Evolutionary conservation across 2,797 vertebrate genomes (phyloP).

Genomic region (Cottoperca gobio): DNA sequence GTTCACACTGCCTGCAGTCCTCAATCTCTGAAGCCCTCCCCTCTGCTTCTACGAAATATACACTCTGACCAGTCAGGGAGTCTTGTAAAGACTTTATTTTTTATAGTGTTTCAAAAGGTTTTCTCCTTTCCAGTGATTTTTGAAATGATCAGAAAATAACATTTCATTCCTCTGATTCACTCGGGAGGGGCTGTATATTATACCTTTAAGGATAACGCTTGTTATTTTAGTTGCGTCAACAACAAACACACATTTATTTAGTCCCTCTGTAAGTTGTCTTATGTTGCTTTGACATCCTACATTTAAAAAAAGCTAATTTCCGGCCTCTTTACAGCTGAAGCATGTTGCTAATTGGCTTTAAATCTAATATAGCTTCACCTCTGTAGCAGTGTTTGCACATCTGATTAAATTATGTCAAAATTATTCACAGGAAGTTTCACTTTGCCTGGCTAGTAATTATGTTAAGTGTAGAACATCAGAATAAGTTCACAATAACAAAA

Average conservation of each 20-base stretch:
- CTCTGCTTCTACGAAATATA: constrained; percentile 13
- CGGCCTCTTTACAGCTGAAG: neutral
- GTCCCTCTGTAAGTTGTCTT: constrained; percentile 15
- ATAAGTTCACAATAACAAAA: neutral
- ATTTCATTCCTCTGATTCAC: no score
- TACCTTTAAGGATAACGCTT: no score
- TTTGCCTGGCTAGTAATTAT: no score
- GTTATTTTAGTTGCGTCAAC: no score
- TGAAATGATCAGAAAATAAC: no score
- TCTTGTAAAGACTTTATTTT: neutral
- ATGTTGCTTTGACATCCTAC: constrained; percentile 10
- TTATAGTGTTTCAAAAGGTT: neutral
- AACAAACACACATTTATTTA: neutral
- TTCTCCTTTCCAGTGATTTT: no score
- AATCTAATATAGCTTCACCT: constrained; percentile 1
- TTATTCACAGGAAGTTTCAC: neutral
- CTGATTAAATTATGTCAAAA: neutral
- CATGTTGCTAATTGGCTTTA: neutral
- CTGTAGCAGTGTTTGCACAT: neutral
- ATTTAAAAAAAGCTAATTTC: constrained; percentile 7
- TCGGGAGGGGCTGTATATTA: no score
- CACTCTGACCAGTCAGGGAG: neutral
- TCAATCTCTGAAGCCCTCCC: constrained; percentile 7
- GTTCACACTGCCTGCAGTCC: constrained; percentile 27
- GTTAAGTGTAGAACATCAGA: neutral